Evolutionary conservation across 2,113 vertebrate genomes (phyloP).

Genomic region (Prunella fulvescens): DNA sequence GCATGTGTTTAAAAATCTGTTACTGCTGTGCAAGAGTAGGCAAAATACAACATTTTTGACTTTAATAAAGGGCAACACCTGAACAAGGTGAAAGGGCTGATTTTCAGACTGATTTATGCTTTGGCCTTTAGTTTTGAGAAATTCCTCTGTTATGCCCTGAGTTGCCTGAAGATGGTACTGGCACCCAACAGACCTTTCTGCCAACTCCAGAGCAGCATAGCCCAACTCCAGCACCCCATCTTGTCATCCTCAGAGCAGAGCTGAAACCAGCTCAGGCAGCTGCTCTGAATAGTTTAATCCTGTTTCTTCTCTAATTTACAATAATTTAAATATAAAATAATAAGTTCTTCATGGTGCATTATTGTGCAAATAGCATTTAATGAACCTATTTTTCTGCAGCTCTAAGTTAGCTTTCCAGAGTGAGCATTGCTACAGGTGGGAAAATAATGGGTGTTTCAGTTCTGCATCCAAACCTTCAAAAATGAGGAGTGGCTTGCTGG

Average conservation of each 20-base stretch:
- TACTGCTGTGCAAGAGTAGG: neutral
- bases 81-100: neutral
- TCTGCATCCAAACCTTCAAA: neutral
- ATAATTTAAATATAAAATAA: neutral
- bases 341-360: neutral
- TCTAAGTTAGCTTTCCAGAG: neutral
- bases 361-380: neutral
- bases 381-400: neutral
- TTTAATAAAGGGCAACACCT: neutral
- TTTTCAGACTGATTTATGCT: neutral
- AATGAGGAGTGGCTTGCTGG: neutral
- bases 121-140: neutral
- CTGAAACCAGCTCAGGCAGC: neutral
- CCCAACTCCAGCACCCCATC: neutral
- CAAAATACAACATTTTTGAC: neutral
- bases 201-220: neutral
- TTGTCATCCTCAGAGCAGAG: neutral
- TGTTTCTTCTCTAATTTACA: neutral
- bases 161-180: constrained; percentile 71
- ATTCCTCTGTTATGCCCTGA: neutral
- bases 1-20: neutral
- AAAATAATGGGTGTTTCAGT: neutral
- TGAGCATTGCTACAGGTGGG: neutral
- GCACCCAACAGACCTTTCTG: neutral
- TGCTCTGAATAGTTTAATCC: neutral